Base-by-base conservation (phyloP, 53 echinoderm and acorn worm genomes). In the Mesocentrotus franciscanus region DNA sequence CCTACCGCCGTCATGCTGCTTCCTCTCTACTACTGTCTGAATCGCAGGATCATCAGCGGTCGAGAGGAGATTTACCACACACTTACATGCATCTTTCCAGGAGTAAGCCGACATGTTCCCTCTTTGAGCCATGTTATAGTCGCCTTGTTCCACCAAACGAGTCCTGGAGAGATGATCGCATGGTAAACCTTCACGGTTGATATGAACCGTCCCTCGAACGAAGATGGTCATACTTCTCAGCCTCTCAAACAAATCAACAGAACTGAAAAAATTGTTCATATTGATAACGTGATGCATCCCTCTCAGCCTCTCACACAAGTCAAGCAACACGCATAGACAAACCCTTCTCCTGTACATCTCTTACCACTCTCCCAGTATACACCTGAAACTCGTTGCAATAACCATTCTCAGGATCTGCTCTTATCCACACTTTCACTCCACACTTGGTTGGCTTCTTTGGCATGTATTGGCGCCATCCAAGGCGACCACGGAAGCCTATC, bases 391-490 rank as follows among this genome's bases (percentile, higher is more conserved):
- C 64, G 6, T 61, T 90, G 11, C 29, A 15, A 90, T 90, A 90
- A 26, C 90, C 61, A 61, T 90, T 61, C 61, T 27, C 90, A 26
- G 90, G 90, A 60, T 62, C 90, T n/a, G 90, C 90, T 22, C 62
- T 59, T 64, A 90, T 90, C 90, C 90, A 62, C 29, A 90, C 90
- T 32, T 90, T 90, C 85, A 85, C 56, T 55, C 85, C 85, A 85
- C 35, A 79, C 81, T 79, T n/a, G n/a, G n/a, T n/a, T n/a, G n/a
- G n/a, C n/a, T n/a, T n/a, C n/a, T n/a, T n/a, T n/a, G n/a, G n/a
- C n/a, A n/a, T n/a, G n/a, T n/a, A n/a, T n/a, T n/a, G n/a, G n/a
- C n/a, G n/a, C n/a, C n/a, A n/a, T n/a, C n/a, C n/a, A n/a, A n/a
- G n/a, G n/a, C n/a, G n/a, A n/a, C n/a, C n/a, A n/a, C n/a, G n/a